A percentile compares a stretch with the other conserved stretches of the same genome.
Evolutionary conservation across 2,888 invertebrate genomes (phyloP).

Genomic region (Hirtodrosophila alboralis): DNA sequence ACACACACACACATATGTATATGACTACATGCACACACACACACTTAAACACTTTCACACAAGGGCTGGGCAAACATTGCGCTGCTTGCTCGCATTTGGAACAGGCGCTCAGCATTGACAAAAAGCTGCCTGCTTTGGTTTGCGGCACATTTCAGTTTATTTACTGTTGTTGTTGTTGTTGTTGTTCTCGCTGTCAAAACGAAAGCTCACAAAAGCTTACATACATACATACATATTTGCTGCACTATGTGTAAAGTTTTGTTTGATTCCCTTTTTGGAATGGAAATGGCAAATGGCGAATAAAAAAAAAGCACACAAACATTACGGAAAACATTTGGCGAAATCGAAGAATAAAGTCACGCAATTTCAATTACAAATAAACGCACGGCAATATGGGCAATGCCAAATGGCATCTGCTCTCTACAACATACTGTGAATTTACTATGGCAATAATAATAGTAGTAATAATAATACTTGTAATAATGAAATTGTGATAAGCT

Average conservation of each 20-base stretch:
- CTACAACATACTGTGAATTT: slow-evolving; percentile 28
- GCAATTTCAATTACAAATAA: slow-evolving; percentile 75
- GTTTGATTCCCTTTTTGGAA: slow-evolving; percentile 34
- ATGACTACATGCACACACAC: background rate
- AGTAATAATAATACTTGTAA: slow-evolving; percentile 66
- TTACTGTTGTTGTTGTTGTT: slow-evolving; percentile 21
- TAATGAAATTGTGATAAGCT: slow-evolving; percentile 79
- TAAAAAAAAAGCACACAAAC: slow-evolving; percentile 9
- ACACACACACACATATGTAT: background rate
- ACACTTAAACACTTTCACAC: slow-evolving; percentile 20
- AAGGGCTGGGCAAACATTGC: slow-evolving; percentile 74
- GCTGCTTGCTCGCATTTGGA: slow-evolving; percentile 73
- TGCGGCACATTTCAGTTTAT: slow-evolving; percentile 19
- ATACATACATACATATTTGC: slow-evolving; percentile 11
- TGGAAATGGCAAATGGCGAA: slow-evolving; percentile 33
- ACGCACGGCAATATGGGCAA: slow-evolving; percentile 47
- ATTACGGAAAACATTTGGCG: slow-evolving; percentile 40
- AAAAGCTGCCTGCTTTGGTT: slow-evolving; percentile 18
- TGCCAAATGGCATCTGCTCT: slow-evolving; percentile 32
- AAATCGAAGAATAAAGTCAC: slow-evolving; percentile 77
- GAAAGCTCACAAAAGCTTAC: slow-evolving; percentile 56
- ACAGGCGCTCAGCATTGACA: slow-evolving; percentile 58
- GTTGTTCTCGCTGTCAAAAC: slow-evolving; percentile 31
- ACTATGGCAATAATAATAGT: slow-evolving; percentile 49
- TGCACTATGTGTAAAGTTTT: slow-evolving; percentile 50